These are phyloP conservation scores for Darevskia nairensis DNA, from an alignment of 2,797 vertebrate genomes.

Conservation along the genomic window DNA sequence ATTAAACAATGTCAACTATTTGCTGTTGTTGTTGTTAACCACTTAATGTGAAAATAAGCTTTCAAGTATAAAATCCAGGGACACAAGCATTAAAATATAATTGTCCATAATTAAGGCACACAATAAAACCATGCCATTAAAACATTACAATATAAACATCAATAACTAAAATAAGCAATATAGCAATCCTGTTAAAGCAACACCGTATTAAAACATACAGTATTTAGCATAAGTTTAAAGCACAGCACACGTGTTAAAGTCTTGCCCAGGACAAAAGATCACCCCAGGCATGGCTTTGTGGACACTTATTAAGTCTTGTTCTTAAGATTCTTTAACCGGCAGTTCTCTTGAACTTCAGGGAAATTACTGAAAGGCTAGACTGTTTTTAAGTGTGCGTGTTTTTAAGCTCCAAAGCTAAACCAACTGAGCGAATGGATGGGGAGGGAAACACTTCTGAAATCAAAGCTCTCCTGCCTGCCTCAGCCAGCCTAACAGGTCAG, in stretches of 20 bases:
- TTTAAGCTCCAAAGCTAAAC: background rate
- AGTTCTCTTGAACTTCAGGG: background rate
- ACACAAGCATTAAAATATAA: too few relatives aligned
- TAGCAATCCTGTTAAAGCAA: too few relatives aligned
- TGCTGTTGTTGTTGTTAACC: too few relatives aligned
- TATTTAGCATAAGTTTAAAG: too few relatives aligned
- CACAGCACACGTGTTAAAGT: background rate
- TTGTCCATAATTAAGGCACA: too few relatives aligned
- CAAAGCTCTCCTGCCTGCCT: background rate
- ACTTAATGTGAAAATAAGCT: too few relatives aligned
- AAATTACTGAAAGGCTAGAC: background rate
- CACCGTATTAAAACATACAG: too few relatives aligned
- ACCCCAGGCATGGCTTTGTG: background rate
- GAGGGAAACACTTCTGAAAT: background rate
- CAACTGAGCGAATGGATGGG: background rate
- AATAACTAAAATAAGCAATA: too few relatives aligned
- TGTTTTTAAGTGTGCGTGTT: background rate
- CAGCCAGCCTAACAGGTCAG: accelerated
- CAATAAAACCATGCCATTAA: too few relatives aligned
- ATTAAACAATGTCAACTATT: too few relatives aligned
- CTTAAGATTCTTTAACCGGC: background rate
- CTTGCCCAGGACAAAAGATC: background rate
- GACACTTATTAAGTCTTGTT: background rate
- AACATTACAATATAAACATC: too few relatives aligned
- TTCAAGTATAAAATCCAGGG: too few relatives aligned